Base-by-base conservation (phyloP, 2,113 vertebrate species). In the Lamprologus ornatipinnis region DNA sequence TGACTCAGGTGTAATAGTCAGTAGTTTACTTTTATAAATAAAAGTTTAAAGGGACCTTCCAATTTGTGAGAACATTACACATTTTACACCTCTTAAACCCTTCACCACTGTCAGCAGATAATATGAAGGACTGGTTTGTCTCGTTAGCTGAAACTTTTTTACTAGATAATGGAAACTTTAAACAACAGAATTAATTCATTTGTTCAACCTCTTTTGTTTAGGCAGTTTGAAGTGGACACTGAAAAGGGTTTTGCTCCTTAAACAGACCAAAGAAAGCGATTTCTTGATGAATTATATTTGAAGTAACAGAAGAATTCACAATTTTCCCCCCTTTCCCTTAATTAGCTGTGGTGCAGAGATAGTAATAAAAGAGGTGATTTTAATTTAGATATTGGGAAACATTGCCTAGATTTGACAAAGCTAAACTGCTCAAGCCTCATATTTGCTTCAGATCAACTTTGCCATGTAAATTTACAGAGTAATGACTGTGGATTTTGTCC, bases 241-340 rank as follows among this genome's bases (percentile, higher is more conserved):
- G 60, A 37, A 37, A n/a, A 65, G 4, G 17, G 31, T 12, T 65
- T 65, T 65, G 17, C 4, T 35, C 6, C 60, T 37, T n/a, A 65
- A 65, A 65, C 31, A 37, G 60, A 35, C 60, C 31, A 63, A 63
- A 35, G 15, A 63, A 63, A 35, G 28, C 2, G 3, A 19, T 63
- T 63, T 35, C 31, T 35, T 19, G 31, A n/a, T 63, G 1, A 63
- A 63, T 63, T 63, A n/a, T 19, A 35, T 35, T 35, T 33, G 17
- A 63, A n/a, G 58, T 19, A 12, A 35, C 5, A 12, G 17, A 28
- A 63, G 17, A 37, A 65, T 65, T 65, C 31, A 35, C 17, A 65
- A 12, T 5, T 4, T 7, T 1, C 0, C 31, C 13, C 15, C 1
- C 6, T 5, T 19, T 40, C n/a, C 63, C n/a, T 68, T n/a, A 68